Evolutionary conservation across 2,113 vertebrate species (phyloP).

Genomic region (Mus spicilegus): DNA sequence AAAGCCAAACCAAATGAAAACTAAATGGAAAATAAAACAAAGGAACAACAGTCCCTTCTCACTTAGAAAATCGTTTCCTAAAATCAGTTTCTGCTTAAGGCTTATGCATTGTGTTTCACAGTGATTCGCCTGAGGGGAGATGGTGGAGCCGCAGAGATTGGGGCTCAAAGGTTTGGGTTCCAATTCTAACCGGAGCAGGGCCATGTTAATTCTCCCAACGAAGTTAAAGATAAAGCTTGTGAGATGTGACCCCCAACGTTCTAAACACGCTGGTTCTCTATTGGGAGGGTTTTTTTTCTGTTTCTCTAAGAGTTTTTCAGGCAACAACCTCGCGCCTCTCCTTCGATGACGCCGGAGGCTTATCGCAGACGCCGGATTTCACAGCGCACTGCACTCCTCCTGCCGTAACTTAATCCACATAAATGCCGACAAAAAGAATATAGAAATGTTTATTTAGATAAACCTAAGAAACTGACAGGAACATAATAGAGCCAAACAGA

Average conservation of each 20-base stretch:
- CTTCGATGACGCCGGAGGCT: slow-evolving; percentile 36
- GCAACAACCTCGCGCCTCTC: slow-evolving; percentile 12
- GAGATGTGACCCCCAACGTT: not conserved
- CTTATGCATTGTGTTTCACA: slow-evolving; percentile 9
- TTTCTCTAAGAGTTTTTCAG: slow-evolving; percentile 61
- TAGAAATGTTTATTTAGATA: slow-evolving; percentile 66
- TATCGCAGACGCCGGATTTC: not conserved
- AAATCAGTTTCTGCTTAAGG: slow-evolving; percentile 50
- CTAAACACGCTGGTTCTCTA: slow-evolving; percentile 6
- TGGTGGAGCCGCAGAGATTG: not conserved
- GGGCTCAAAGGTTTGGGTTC: not conserved
- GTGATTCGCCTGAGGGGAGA: not conserved
- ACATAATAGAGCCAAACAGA: slow-evolving; percentile 58
- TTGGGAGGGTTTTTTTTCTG: not conserved
- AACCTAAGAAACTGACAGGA: slow-evolving; percentile 51
- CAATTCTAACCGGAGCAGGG: not conserved
- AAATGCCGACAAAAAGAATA: slow-evolving; percentile 45
- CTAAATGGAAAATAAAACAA: not conserved
- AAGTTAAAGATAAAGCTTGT: slow-evolving; percentile 39
- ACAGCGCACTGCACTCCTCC: not conserved
- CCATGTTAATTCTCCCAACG: not conserved
- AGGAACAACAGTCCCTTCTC: not conserved
- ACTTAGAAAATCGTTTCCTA: slow-evolving; percentile 10
- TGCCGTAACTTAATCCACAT: slow-evolving; percentile 38
- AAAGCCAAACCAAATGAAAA: not conserved